These are phyloP conservation scores for Drosophila mercatorum DNA, from an alignment of 2,888 invertebrate species.

Conservation along the genomic window DNA sequence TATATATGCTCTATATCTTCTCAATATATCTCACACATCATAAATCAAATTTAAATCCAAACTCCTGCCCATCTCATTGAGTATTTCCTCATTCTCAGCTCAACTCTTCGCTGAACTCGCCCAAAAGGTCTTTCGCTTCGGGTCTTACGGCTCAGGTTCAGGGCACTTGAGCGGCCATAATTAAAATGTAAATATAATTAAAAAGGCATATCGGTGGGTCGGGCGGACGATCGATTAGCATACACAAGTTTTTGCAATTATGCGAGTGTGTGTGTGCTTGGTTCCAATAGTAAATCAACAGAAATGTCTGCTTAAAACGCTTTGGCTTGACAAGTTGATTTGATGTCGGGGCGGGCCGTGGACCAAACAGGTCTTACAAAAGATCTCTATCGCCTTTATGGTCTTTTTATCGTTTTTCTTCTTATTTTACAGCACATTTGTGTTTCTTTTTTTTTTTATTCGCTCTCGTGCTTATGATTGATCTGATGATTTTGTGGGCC, in stretches of 20 bases:
- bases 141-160: slow-evolving; percentile 44
- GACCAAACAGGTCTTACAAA: slow-evolving; percentile 73
- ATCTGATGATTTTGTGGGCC: slow-evolving; percentile 73
- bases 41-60: background rate
- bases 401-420: slow-evolving; percentile 62
- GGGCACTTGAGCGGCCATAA: slow-evolving; percentile 57
- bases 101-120: background rate
- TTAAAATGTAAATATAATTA: slow-evolving; percentile 72
- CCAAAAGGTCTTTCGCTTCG: background rate
- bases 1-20: too few species aligned
- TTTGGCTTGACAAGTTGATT: slow-evolving; percentile 68
- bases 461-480: slow-evolving; percentile 65
- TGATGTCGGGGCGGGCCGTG: slow-evolving; percentile 48
- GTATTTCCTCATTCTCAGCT: slow-evolving; percentile 45
- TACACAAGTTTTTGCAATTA: slow-evolving; percentile 78
- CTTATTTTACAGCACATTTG: slow-evolving; percentile 8
- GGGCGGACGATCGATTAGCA: slow-evolving; percentile 67
- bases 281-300: slow-evolving; percentile 70
- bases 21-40: too few species aligned
- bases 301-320: slow-evolving; percentile 70
- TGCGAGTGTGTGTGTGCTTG: slow-evolving; percentile 35
- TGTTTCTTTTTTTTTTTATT: slow-evolving; percentile 18
- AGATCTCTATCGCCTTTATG: slow-evolving; percentile 74
- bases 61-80: slow-evolving; percentile 23
- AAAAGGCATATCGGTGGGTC: slow-evolving; percentile 71